phyloP scores from a whole-genome alignment of 1,140 invertebrate species.

The Triops cancriformis region DNA sequence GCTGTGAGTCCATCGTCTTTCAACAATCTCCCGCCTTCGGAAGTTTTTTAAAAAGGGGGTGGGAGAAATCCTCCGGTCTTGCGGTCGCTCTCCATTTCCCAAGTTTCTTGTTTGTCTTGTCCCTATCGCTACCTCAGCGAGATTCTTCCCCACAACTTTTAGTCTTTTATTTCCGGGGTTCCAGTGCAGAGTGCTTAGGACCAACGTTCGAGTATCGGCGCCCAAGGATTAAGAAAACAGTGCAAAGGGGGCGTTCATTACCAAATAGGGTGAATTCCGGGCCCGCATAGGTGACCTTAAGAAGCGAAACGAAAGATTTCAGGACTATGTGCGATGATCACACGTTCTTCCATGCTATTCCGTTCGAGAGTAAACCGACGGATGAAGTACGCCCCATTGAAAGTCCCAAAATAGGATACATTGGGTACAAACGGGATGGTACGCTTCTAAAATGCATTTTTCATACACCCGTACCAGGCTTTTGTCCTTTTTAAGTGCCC shows the following conservation, averaged over 20 bases:
- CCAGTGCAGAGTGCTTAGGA: not conserved
- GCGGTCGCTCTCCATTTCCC: not conserved
- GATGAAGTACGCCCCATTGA: not conserved
- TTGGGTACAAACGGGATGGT: not conserved
- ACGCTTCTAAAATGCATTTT: not conserved
- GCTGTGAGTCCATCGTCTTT: not conserved
- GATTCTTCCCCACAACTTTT: not conserved
- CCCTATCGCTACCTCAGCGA: not conserved
- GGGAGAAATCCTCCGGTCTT: not conserved
- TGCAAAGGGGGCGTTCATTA: not conserved
- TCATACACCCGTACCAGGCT: not conserved
- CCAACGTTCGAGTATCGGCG: not conserved
- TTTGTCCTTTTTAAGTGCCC: not conserved
- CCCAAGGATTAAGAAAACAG: not conserved
- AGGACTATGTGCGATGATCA: not conserved
- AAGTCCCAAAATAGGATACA: conserved; percentile 1
- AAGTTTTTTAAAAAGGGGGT: not conserved
- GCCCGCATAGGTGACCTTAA: too few species aligned
- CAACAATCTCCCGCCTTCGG: conserved; percentile 1
- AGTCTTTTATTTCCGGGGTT: not conserved
- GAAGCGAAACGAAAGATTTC: too few species aligned
- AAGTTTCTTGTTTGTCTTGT: not conserved
- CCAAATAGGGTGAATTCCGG: too few species aligned
- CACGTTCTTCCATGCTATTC: not conserved
- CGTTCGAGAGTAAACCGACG: not conserved